Evolutionary conservation across 2,797 vertebrate genomes (phyloP).

Genomic region (Microctenopoma stevenorrisi): DNA sequence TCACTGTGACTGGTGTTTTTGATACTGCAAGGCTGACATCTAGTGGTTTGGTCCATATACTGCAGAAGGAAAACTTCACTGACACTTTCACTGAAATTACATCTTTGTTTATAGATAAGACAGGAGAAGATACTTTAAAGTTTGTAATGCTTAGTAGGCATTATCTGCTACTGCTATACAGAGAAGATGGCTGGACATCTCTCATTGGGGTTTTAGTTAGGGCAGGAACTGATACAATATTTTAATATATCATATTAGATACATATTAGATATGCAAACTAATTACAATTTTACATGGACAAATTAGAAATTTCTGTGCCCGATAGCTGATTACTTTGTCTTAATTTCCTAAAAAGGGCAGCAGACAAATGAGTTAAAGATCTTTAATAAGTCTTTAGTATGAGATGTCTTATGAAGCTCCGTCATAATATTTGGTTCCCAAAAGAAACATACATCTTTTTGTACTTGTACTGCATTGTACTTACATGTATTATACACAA

Average conservation of each 20-base stretch:
- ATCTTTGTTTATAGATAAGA: slow-evolving; percentile 7
- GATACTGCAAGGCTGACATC: slow-evolving; percentile 66
- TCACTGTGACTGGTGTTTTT: neutral
- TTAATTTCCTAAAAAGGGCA: slow-evolving; percentile 43
- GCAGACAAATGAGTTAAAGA: slow-evolving; percentile 41
- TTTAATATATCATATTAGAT: neutral
- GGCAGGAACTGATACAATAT: neutral
- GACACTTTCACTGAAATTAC: neutral
- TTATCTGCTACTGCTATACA: neutral
- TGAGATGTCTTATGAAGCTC: slow-evolving; percentile 6
- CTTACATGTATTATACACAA: slow-evolving; percentile 5
- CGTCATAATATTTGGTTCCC: neutral
- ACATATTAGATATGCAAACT: slow-evolving; percentile 2
- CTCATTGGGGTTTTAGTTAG: neutral
- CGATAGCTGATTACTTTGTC: slow-evolving; percentile 37
- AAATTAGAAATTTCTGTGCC: slow-evolving; percentile 25
- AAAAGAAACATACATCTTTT: neutral
- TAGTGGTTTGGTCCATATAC: slow-evolving; percentile 60
- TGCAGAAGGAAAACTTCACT: slow-evolving; percentile 38
- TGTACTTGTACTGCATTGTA: neutral
- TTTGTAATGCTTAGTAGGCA: neutral
- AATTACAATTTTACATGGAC: slow-evolving; percentile 27
- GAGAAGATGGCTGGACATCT: neutral
- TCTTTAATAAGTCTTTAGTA: slow-evolving; percentile 52
- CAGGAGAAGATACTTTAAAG: slow-evolving; percentile 2